Evolutionary conservation across 2,113 vertebrate genomes (phyloP).

Genomic region (Campylomormyrus tamandua): DNA sequence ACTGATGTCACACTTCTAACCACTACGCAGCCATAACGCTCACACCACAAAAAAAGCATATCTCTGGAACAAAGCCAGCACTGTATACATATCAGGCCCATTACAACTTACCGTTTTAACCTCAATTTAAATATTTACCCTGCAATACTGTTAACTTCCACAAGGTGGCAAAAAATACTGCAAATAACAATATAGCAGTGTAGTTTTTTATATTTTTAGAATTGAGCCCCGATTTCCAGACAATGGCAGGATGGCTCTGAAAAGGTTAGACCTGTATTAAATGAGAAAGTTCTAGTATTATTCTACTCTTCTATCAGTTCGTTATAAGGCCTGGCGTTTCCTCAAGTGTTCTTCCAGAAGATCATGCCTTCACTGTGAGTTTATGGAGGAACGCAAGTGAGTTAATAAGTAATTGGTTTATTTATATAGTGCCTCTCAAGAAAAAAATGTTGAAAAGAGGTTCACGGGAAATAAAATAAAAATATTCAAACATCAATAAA

Average conservation of each 20-base stretch:
- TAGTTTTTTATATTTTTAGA: not conserved
- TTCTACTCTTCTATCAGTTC: not conserved
- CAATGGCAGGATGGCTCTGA: not conserved
- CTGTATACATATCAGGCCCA: not conserved
- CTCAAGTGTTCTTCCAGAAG: not conserved
- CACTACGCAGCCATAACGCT: conserved; percentile 4
- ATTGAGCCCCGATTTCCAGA: not conserved
- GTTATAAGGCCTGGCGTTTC: not conserved
- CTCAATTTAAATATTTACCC: not conserved
- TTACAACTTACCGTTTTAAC: not conserved
- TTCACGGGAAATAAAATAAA: not conserved
- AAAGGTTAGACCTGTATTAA: not conserved
- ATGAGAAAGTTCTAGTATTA: not conserved
- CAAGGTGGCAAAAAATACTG: conserved; percentile 12
- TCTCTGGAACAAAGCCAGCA: not conserved
- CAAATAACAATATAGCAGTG: not conserved
- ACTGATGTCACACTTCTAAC: not conserved
- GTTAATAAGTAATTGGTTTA: not conserved
- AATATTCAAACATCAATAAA: not conserved
- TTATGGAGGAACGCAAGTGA: not conserved
- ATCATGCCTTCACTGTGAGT: not conserved
- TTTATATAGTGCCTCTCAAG: not conserved
- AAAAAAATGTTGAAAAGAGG: not conserved
- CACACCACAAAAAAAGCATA: not conserved
- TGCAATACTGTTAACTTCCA: conserved; percentile 7